phyloP scores from a whole-genome alignment of 2,888 invertebrate species.

The Itoplectis maculator region DNA sequence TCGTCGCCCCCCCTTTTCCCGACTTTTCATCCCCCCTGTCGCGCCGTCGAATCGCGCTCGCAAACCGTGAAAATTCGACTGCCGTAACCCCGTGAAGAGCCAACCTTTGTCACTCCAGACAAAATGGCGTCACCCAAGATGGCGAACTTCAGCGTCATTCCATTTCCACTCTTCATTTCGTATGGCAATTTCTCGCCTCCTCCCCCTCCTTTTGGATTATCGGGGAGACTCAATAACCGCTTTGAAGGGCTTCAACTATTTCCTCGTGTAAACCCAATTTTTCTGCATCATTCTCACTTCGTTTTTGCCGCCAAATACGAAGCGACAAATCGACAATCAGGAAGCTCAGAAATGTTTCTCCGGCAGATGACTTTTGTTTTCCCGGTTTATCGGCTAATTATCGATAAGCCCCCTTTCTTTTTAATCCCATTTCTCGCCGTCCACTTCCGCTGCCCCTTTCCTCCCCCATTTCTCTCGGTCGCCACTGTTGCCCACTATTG shows the following conservation, averaged over 20 bases:
- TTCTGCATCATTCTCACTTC: constrained; percentile 25
- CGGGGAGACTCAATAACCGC: constrained; percentile 14
- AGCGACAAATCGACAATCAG: background rate
- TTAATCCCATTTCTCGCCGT: constrained; percentile 8
- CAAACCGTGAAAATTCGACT: constrained; percentile 66
- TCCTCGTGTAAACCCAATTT: constrained; percentile 22
- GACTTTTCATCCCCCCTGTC: constrained; percentile 68
- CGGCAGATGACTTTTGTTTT: background rate
- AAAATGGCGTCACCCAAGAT: constrained; percentile 82
- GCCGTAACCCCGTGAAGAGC: constrained; percentile 42
- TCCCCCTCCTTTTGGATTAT: constrained; percentile 9
- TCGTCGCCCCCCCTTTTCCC: constrained; percentile 46
- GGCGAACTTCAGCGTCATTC: constrained; percentile 69
- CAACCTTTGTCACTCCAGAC: constrained; percentile 73
- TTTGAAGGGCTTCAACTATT: constrained; percentile 19
- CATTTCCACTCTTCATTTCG: constrained; percentile 42
- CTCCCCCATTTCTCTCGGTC: constrained; percentile 9
- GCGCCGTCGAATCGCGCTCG: constrained; percentile 60
- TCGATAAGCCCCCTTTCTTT: constrained; percentile 27
- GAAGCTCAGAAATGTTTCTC: background rate
- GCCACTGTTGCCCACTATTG: constrained; percentile 29
- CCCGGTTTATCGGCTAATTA: constrained; percentile 31
- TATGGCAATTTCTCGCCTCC: constrained; percentile 33
- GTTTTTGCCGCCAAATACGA: background rate
- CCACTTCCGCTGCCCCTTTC: background rate